phyloP scores from a whole-genome alignment of 2,113 vertebrate species.

The Cyanoderma ruficeps region DNA sequence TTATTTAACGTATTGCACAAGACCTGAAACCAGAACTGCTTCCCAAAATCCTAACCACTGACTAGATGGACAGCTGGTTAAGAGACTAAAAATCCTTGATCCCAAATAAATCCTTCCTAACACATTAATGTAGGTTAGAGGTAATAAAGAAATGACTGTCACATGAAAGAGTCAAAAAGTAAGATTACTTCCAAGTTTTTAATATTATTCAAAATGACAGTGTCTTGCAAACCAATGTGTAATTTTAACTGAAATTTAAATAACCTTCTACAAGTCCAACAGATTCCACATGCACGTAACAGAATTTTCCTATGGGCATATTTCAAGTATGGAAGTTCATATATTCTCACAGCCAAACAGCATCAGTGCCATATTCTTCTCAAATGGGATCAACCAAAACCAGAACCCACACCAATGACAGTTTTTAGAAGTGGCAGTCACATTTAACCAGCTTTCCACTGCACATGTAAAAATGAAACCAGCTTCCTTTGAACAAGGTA shows the following conservation, averaged over 20 bases:
- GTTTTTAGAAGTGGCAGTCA: not conserved
- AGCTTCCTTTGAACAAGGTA: not conserved
- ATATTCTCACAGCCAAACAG: not conserved
- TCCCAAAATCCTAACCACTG: not conserved
- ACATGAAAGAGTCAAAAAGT: not conserved
- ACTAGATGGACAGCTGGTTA: not conserved
- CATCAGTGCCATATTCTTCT: not conserved
- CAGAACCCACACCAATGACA: not conserved
- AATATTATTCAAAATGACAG: not conserved
- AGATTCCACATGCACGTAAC: not conserved
- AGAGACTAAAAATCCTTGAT: not conserved
- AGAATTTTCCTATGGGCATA: not conserved
- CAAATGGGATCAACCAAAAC: not conserved
- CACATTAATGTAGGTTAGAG: not conserved
- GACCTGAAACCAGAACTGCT: not conserved
- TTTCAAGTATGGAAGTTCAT: not conserved
- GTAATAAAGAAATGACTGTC: not conserved
- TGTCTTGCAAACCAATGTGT: not conserved
- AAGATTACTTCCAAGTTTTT: not conserved
- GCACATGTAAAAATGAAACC: not conserved
- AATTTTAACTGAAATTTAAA: not conserved
- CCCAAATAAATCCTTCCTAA: not conserved
- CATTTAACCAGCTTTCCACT: not conserved
- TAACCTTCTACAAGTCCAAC: not conserved
- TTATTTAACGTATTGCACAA: not conserved